phyloP scores from a whole-genome alignment of 2,797 vertebrate genomes.

The Acrossocheilus fasciatus region DNA sequence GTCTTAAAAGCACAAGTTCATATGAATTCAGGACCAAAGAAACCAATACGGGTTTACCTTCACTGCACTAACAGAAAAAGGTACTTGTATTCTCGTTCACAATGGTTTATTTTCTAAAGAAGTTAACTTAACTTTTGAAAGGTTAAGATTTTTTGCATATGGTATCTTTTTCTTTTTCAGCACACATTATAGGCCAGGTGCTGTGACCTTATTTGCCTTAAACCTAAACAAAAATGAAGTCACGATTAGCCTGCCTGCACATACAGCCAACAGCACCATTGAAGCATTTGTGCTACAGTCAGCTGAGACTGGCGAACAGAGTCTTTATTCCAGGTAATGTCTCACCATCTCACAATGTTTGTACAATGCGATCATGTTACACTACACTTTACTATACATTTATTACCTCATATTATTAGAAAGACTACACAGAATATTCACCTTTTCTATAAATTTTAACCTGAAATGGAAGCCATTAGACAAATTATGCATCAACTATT shows the following conservation, averaged over 20 bases:
- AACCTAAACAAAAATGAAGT: constrained; percentile 82
- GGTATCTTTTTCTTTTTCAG: constrained; percentile 51
- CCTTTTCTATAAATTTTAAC: not conserved
- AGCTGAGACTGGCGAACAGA: constrained; percentile 71
- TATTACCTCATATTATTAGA: not conserved
- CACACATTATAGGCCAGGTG: constrained; percentile 82
- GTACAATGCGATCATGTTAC: not conserved
- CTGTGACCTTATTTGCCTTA: constrained; percentile 86
- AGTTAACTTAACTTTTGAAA: not conserved
- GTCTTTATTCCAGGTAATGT: constrained; percentile 85
- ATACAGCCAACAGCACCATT: constrained; percentile 73
- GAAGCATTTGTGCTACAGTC: constrained; percentile 88
- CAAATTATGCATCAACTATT: not conserved
- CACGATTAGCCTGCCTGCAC: constrained; percentile 73
- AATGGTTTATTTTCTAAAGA: not conserved
- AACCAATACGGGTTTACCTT: constrained; percentile 85
- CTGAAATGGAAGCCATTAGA: not conserved
- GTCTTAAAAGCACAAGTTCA: constrained; percentile 76
- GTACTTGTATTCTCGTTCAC: constrained; percentile 70
- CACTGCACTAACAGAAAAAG: constrained; percentile 87
- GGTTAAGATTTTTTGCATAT: not conserved
- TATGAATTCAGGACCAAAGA: constrained; percentile 20
- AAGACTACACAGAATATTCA: too few species aligned
- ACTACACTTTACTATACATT: not conserved
- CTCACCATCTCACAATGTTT: not conserved